Base-by-base conservation (phyloP, 2,797 vertebrate genomes). In the Anas bahamensis region DNA sequence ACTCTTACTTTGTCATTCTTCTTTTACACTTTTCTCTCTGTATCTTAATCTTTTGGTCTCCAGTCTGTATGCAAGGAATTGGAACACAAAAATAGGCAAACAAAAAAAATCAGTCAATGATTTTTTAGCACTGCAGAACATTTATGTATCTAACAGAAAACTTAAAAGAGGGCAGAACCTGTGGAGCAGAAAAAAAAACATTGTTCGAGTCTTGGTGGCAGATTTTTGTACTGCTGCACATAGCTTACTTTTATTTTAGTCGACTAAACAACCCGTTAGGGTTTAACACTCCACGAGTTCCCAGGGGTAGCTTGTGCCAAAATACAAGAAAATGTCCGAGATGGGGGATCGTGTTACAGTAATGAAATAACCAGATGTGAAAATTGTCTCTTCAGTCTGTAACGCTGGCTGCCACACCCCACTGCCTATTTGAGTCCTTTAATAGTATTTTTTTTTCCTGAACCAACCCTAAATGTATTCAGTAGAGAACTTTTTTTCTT, bases 341-440 rank as follows among this genome's bases (percentile, higher is more conserved):
- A 35, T 46, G 33, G 61, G 76, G 24, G 56, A 68, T 70, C 21
- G 5, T 13, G 28, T 87, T 94, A 35, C 92, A 57, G 6, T 69
- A 87, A 87, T 80, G 86, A 87, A 71, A 69, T 64, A 87, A 71
- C 81, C 59, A 92, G 50, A 92, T 80, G 65, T 76, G 56, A 74
- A 80, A 87, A 68, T 72, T 13, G 3, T 76, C 22, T 83, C 11
- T 3, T 83, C 78, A 53, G 37, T 59, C 72, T 86, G 64, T 87
- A 65, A 57, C 37, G 60, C 4, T 44, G 53, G 53, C 70, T 57
- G 70, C 41, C 52, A 42, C 70, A 57, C 53, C 39, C 70, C 29
- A 26, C 44, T 2, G 53, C 78, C 35, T 73, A 41, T 86, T 82
- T 29, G 35, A 57, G 68, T 68, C 31, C 24, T 83, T 84, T 76